Evolutionary conservation across 1,140 invertebrate genomes (phyloP), one percentile per base, ranked within the genome.

Genomic region (Anagrus nilaparvatae): DNA sequence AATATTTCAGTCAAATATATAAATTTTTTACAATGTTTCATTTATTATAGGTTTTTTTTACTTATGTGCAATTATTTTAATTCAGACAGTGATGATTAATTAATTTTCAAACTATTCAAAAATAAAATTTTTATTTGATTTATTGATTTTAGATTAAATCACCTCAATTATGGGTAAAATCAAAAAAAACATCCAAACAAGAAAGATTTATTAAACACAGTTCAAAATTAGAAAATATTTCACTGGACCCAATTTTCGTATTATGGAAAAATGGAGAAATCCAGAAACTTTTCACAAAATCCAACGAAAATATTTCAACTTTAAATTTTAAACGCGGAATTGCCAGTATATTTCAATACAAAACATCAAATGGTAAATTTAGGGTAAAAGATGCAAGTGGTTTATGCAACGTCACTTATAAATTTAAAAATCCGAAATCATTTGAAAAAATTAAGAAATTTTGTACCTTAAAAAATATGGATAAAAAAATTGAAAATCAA

Each of bases 261-360:
- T 54, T 75, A 12, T 79, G 77, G 77, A 70, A 66, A 40, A 61
- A 71, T 44, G 79, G 79, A 10, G 55, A 65, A 13, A 63, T 84
- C 3, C 51, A 61, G 17, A 66, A 71, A 23, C 48, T 79, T 7
- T 77, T 72, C 49, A 50, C 77, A 3, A 53, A 67, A 14, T 50
- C 66, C 12, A 57, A 60, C 8, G 79, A 82, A 47, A 68, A 70
- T 40, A 48, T 70, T 10, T 78, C 79, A 0, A 53, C 82, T 19
- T 47, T 72, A 1, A 86, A 86, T 57, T 47, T 86, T 1, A 82
- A 85, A 56, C 79, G 79, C 49, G 81, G 81, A 8, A 70, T 87
- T 14, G 75, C 77, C 6, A 79, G 79, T 56, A 56, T 85, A 5
- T 74, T 87, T n/a, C 82, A 85, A 52, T 73, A 80, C 35, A 69